Evolutionary conservation across 2,888 invertebrate genomes (phyloP), one percentile per base, ranked within the genome.

Genomic region (Limenitis camilla): DNA sequence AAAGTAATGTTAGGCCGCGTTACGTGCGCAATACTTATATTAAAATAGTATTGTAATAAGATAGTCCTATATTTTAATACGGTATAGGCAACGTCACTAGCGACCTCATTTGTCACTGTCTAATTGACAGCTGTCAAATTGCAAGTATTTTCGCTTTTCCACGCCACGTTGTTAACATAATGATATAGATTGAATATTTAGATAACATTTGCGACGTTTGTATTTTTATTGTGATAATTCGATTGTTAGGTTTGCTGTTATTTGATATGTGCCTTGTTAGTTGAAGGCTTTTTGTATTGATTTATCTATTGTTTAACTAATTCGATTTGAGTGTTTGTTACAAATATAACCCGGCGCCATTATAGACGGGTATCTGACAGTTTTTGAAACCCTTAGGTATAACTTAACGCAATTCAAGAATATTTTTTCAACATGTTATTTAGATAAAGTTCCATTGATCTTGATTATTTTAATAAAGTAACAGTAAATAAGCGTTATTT

Each of bases 111-210:
- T 76, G 69, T 81, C 78, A 77, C 64, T 58, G 68, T 69, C 65
- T 85, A 87, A 87, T 87, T 87, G 86, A 87, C 86, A 87, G 79
- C 76, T 86, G 85, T 86, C 86, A 86, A 80, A 81, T 71, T 63
- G 69, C 61, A 63, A 63, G 66, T 67, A 67, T 79, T 81, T 81
- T 77, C 81, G 80, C 80, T 73, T 63, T 64, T 63, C 66, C 69
- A 61, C 67, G 66, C 65, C 66, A 65, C 66, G 57, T 62, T 61
- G 65, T 60, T 58, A 62, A 61, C 55, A 59, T 69, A 69, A 71
- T 62, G 67, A 70, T 66, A 68, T 79, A 74, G 82, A 82, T 82
- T 69, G 68, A 69, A 73, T 71, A 70, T 74, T 68, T 59, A 69
- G 82, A 83, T 82, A 78, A 58, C 52, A 55, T 51, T 51, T 52